Evolutionary conservation across 2,113 vertebrate species (phyloP), one percentile per base, ranked within the genome.

Genomic region (Suricata suricatta): DNA sequence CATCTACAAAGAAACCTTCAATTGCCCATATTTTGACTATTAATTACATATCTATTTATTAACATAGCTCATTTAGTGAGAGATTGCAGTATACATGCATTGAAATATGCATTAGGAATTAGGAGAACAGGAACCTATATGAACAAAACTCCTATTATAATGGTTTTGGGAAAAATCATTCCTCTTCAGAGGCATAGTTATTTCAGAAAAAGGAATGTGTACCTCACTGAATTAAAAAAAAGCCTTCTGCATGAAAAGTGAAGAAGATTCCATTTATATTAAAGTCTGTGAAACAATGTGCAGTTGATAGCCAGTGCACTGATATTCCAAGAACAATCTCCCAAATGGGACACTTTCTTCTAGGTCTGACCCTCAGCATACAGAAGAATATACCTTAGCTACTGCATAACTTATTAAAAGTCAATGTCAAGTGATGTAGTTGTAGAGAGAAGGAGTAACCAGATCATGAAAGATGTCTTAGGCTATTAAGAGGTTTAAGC

Each of bases 31-130:
- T 27, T 91, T 93, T 52, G 68, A 50, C 27, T 74, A 76, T 86
- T 71, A 60, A 2, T 69, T 82, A 63, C 33, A 38, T 7, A 31
- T 19, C 12, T 52, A 16, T 72, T 85, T 85, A 41, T 69, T 44
- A 41, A 35, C 4, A 27, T 33, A 66, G 11, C 23, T 91, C 44
- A 77, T 16, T 93, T 79, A 52, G 66, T 33, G 47, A 68, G 54
- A 93, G 7, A 33, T 21, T 57, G 33, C 11, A 52, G 35, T 92
- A 69, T n/a, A 85, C 29, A 12, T 74, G 17, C 0, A 63, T 38
- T 92, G 79, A 86, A 93, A 16, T 80, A 33, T 80, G 9, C 19
- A 21, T 95, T 96, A 88, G 35, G 79, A 88, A 88, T 44, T 80
- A 50, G 64, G 15, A 92, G 57, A 85, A 47, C 1, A 86, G 25